Evolutionary conservation across 2,113 vertebrate genomes (phyloP), one percentile per base, ranked within the genome.

Genomic region (Nothocercus nigrocapillus): DNA sequence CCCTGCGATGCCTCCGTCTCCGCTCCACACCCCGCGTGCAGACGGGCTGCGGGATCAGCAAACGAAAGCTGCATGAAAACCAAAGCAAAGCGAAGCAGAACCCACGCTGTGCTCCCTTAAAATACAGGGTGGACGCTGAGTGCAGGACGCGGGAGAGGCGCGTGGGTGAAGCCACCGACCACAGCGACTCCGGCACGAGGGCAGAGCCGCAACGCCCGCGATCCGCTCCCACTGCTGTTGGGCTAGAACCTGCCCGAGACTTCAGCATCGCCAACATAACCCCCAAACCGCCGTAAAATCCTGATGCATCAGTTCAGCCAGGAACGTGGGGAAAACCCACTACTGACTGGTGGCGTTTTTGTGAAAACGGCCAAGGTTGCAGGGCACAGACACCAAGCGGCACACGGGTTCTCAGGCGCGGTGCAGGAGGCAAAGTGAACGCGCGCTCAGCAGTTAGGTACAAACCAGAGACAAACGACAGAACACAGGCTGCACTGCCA

Each of bases 401-500:
- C 40, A 30, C 58, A 32, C 36, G 20, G 16, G 16, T 62, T 42
- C 15, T 47, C 1, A 69, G 45, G 49, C 30, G 36, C 7, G 49
- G 38, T 4, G 28, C 30, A 5, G 49, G 25, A 89, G 61, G 44
- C 7, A 78, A 61, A 86, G 1, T 15, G 38, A 47, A 76, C 11
- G 0, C 7, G 61, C 9, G 61, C 32, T 88, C 22, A 89, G 61
- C 67, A 58, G 72, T 72, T 47, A 66, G 42, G 74, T 20, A 80
- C 40, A 86, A 44, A 62, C 56, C 54, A 44, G 42, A 84, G 10
- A 63, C 32, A 38, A 76, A 42, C 61, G 49, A 54, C n/a, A 45
- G 56, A 34, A 45, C 0, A 0, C 2, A n/a, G 30, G 22, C 72
- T 44, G 32, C 5, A 7, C 25, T 85, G 70, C 27, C 38, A 34